Conservation (phyloP, 2,797 vertebrate species). For the Gila robusta region DNA sequence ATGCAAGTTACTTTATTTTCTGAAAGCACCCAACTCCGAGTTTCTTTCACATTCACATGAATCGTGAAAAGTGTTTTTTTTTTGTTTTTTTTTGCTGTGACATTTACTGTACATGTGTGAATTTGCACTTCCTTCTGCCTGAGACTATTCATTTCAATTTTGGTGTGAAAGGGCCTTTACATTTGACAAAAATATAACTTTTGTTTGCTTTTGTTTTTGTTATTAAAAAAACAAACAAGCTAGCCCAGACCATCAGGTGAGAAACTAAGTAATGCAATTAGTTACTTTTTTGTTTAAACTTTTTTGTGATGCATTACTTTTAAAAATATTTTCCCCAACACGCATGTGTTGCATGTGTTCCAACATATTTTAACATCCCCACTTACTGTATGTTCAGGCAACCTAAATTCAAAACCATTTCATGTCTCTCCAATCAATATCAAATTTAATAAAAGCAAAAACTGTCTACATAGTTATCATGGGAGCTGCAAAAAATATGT, state of each 20-base stretch:
- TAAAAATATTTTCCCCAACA: not conserved
- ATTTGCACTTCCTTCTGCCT: no score
- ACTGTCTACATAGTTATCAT: not conserved
- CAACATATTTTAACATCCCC: not conserved
- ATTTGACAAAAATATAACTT: no score
- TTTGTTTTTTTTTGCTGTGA: no score
- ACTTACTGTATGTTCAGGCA: not conserved
- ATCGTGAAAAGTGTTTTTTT: not conserved
- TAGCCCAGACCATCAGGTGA: no score
- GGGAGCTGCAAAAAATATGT: not conserved
- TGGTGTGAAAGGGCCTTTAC: no score
- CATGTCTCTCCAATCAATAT: not conserved
- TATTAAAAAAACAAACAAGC: no score
- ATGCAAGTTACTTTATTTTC: not conserved
- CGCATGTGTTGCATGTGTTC: no score
- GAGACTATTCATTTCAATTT: no score
- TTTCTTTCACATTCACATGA: not conserved
- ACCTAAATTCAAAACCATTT: not conserved
- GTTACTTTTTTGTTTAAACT: not conserved
- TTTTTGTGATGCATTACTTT: not conserved
- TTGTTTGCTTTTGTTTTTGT: no score
- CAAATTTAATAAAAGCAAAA: not conserved
- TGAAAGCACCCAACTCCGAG: not conserved
- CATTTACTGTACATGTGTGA: no score
- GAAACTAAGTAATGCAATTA: not conserved